Percentiles rank a stretch among this genome's conserved stretches.
Conservation (phyloP, 2,113 vertebrate species). For the Triplophysa siluroides region DNA sequence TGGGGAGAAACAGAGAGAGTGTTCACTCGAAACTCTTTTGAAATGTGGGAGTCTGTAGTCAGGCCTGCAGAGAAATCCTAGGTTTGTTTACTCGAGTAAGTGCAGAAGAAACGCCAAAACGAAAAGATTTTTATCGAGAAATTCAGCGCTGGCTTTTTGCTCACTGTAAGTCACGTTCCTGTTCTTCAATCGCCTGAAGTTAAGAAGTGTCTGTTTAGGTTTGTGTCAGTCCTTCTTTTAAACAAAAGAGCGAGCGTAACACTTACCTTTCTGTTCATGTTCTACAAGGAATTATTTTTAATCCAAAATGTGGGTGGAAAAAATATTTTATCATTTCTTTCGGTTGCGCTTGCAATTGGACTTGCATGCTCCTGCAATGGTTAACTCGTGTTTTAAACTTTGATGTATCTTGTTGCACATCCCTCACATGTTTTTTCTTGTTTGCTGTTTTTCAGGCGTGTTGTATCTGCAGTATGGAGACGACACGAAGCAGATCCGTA, state of each 20-base stretch:
- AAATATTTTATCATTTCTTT: too few relatives aligned
- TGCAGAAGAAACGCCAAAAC: background rate
- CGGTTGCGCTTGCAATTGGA: too few relatives aligned
- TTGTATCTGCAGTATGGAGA: conserved; percentile 96
- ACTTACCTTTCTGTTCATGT: too few relatives aligned
- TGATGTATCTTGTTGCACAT: background rate
- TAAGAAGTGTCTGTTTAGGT: background rate
- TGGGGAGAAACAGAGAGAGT: background rate
- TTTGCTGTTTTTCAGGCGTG: conserved; percentile 77
- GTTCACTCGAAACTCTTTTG: conserved; percentile 15
- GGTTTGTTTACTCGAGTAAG: background rate
- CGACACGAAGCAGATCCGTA: conserved; percentile 92
- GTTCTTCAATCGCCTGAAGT: background rate
- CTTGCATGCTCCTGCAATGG: too few relatives aligned
- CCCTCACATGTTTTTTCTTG: background rate
- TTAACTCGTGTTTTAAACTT: background rate
- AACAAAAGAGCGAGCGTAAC: background rate
- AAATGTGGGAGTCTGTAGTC: background rate
- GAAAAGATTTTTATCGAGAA: background rate
- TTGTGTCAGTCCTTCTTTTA: background rate
- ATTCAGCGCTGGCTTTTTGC: background rate
- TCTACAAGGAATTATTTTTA: background rate
- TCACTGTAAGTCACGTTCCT: conserved; percentile 6
- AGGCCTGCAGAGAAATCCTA: background rate
- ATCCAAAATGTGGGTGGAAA: too few relatives aligned